phyloP scores from a whole-genome alignment of 1,140 invertebrate species.

The Melipona quadrifasciata region DNA sequence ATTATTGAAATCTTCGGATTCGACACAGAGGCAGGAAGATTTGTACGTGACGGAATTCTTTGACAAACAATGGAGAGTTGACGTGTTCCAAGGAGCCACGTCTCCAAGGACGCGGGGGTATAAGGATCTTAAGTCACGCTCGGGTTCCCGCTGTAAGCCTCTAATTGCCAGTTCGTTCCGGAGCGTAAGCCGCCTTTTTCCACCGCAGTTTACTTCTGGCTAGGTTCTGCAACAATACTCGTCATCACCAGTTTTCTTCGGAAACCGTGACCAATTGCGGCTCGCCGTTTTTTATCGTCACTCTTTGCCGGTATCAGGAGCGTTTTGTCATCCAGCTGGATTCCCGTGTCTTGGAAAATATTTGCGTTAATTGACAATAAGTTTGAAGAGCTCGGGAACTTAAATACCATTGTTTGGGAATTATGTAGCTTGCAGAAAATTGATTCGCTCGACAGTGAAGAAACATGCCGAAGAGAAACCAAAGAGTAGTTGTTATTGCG shows the following conservation, averaged over 20 bases:
- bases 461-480: too few species aligned
- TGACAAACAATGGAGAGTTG: conserved; percentile 55
- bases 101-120: conserved; percentile 58
- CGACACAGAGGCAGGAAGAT: neutral
- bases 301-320: neutral
- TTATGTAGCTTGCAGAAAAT: neutral
- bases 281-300: neutral
- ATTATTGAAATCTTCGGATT: neutral
- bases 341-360: neutral
- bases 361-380: too few species aligned
- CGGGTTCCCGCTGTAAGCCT: conserved; percentile 57
- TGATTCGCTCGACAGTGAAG: too few species aligned
- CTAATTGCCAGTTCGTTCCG: conserved; percentile 69
- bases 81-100: conserved; percentile 40
- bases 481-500: too few species aligned
- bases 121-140: conserved; percentile 65
- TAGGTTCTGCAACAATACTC: conserved; percentile 7
- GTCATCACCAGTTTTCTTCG: neutral
- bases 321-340: neutral
- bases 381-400: neutral
- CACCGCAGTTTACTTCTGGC: neutral
- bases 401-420: neutral
- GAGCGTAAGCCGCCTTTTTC: conserved; percentile 44
- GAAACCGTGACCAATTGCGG: neutral
- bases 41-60: conserved; percentile 3